These are phyloP conservation scores for Vanacampus margaritifer DNA, from an alignment of 2,113 vertebrate genomes.

Conservation along the genomic window DNA sequence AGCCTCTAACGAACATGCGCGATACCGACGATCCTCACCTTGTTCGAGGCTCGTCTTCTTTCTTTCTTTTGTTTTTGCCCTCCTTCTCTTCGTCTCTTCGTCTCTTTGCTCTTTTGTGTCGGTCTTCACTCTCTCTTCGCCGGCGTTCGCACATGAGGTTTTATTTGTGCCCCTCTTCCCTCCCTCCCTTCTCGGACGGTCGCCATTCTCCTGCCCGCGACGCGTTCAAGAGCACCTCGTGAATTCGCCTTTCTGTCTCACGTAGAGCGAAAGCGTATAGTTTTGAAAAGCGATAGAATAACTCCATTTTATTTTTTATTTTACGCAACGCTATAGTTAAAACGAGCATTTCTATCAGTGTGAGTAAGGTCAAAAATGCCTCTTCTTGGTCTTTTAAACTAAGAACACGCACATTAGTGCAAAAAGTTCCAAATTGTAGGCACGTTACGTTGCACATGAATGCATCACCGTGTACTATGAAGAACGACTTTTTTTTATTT, in stretches of 20 bases:
- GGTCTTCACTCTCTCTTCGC: not conserved
- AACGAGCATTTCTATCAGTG: too few relatives aligned
- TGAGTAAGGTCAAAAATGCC: not conserved
- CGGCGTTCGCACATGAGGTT: slow-evolving; percentile 16
- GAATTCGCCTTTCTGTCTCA: not conserved
- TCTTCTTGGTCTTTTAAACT: not conserved
- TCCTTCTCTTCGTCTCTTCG: not conserved
- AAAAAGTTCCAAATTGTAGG: too few relatives aligned
- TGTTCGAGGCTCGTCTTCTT: slow-evolving; percentile 15
- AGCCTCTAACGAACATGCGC: not conserved
- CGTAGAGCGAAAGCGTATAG: too few relatives aligned
- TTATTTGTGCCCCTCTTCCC: not conserved
- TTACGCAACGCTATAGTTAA: too few relatives aligned
- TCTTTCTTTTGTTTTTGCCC: not conserved
- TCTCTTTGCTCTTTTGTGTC: slow-evolving; percentile 9
- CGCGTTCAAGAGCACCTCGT: not conserved
- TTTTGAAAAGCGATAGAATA: not conserved
- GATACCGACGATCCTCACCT: slow-evolving; percentile 33
- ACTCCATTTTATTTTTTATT: too few relatives aligned
- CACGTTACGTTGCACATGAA: not conserved
- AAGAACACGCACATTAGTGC: not conserved
- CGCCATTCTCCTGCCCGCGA: not conserved
- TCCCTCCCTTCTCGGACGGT: not conserved
- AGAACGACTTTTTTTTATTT: too few relatives aligned
- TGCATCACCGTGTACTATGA: not conserved